Conservation (phyloP, 1,140 invertebrate genomes). For the Drusus annulatus region DNA sequence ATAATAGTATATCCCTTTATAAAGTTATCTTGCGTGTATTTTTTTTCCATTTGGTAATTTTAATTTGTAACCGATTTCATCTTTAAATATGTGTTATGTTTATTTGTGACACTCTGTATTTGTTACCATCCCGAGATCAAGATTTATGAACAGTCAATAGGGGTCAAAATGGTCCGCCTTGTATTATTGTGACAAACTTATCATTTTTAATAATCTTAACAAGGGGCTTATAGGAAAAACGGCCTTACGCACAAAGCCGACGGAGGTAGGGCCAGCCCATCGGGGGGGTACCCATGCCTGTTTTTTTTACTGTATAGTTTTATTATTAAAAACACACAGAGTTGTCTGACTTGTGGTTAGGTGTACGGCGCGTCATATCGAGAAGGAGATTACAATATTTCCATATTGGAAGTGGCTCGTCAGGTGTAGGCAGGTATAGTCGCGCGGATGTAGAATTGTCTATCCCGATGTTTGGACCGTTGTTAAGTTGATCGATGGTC, state of each 20-base stretch:
- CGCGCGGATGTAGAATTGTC: constrained; percentile 26
- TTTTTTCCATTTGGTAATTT: too few relatives aligned
- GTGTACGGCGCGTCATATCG: neutral
- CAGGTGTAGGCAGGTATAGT: neutral
- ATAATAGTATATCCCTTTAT: too few relatives aligned
- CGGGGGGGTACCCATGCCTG: constrained; percentile 26
- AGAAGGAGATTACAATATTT: constrained; percentile 40
- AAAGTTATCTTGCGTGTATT: too few relatives aligned
- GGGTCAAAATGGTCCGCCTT: constrained; percentile 56
- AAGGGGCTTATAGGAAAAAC: constrained; percentile 56
- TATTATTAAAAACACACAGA: constrained; percentile 43
- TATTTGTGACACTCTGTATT: constrained; percentile 27
- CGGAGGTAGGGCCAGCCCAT: constrained; percentile 41
- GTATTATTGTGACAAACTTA: constrained; percentile 59
- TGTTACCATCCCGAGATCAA: constrained; percentile 48
- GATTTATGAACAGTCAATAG: constrained; percentile 58
- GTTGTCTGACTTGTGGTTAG: constrained; percentile 16
- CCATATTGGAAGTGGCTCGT: constrained; percentile 29
- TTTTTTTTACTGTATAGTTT: constrained; percentile 47
- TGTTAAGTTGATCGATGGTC: constrained; percentile 52
- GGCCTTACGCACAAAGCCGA: constrained; percentile 46
- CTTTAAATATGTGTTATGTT: too few relatives aligned
- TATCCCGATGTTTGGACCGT: constrained; percentile 36
- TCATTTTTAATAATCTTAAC: constrained; percentile 60
- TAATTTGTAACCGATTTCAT: too few relatives aligned